A percentile compares a stretch with the other conserved stretches of the same genome.
Evolutionary conservation across 2,113 vertebrate genomes (phyloP).

Genomic region (Scomber colias): DNA sequence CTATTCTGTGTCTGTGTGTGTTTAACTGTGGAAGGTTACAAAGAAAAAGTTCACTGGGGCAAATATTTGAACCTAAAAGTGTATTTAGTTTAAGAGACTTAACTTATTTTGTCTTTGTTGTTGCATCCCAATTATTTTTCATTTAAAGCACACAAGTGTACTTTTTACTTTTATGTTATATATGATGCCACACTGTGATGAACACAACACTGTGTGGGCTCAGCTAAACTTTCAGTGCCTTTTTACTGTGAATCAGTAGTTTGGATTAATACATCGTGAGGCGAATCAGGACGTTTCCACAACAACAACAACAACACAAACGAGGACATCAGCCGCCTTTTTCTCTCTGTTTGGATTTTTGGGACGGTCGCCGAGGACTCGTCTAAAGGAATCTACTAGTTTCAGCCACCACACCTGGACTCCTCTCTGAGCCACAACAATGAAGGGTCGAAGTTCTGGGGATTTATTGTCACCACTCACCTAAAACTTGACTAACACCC

Average conservation of each 20-base stretch:
- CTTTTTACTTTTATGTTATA: not conserved
- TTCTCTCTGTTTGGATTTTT: not conserved
- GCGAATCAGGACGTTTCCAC: not conserved
- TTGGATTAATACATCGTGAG: not conserved
- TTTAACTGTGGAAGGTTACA: constrained; percentile 20
- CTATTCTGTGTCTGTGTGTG: not conserved
- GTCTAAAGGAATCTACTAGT: not conserved
- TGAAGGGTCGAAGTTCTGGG: not conserved
- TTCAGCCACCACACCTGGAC: not conserved
- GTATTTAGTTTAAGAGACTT: constrained; percentile 19
- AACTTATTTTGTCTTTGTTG: constrained; percentile 34
- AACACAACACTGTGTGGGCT: not conserved
- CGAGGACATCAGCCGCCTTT: not conserved
- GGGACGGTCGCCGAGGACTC: not conserved
- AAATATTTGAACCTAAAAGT: not conserved
- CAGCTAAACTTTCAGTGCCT: constrained; percentile 15
- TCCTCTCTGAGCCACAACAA: not conserved
- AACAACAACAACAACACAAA: not conserved
- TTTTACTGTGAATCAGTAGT: constrained; percentile 49
- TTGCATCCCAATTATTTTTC: not conserved
- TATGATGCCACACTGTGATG: not conserved
- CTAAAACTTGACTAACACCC: not conserved
- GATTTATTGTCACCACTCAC: not conserved
- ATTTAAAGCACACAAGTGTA: constrained; percentile 6
- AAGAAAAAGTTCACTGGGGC: not conserved